Evolutionary conservation across 2,797 vertebrate species (phyloP).

Genomic region (Sebastes taczanowskii): DNA sequence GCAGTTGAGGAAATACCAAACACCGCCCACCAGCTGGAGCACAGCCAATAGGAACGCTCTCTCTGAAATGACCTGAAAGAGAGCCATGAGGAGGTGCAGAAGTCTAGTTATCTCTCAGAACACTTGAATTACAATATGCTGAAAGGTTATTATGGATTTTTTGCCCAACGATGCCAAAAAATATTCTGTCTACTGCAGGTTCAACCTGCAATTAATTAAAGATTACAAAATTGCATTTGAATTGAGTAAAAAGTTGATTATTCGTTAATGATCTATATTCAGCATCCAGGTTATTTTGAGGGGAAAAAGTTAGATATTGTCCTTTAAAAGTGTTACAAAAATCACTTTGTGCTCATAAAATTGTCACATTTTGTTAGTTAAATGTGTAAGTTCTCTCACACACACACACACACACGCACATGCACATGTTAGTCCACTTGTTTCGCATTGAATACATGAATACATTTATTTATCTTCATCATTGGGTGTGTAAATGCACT

Average conservation of each 20-base stretch:
- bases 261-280: background rate
- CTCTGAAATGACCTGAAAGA: too few relatives aligned
- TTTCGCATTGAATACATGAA: conserved; percentile 7
- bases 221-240: background rate
- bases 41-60: too few relatives aligned
- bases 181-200: too few relatives aligned
- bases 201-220: background rate
- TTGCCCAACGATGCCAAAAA: too few relatives aligned
- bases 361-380: background rate
- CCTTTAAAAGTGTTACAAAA: background rate
- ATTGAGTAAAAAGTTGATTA: background rate
- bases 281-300: background rate
- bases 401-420: background rate
- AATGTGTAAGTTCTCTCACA: background rate
- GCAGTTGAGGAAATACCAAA: too few relatives aligned
- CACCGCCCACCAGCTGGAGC: too few relatives aligned
- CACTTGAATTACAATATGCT: too few relatives aligned
- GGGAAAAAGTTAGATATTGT: background rate
- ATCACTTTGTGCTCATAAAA: background rate
- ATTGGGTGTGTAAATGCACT: conserved; percentile 30
- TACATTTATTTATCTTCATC: conserved; percentile 33
- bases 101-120: too few relatives aligned
- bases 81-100: too few relatives aligned
- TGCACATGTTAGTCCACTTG: background rate
- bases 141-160: too few relatives aligned